phyloP scores from a whole-genome alignment of 2,797 vertebrate species.

The Odontamblyopus rebecca region DNA sequence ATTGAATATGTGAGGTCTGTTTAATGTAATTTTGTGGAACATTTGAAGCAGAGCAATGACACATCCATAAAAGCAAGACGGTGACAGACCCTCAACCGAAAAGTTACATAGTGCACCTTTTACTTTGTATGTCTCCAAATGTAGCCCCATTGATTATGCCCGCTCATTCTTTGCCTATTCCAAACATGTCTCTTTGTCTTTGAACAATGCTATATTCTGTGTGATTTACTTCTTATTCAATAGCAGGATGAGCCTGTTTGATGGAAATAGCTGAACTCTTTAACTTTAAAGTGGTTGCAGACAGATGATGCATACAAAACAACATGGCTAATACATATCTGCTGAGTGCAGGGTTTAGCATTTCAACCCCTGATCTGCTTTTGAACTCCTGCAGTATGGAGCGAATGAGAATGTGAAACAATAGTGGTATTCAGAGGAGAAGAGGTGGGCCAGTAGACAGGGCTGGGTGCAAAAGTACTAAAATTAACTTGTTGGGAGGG shows the following conservation, averaged over 20 bases:
- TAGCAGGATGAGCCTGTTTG: slow-evolving; percentile 33
- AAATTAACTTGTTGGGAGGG: slow-evolving; percentile 7
- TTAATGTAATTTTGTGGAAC: no score
- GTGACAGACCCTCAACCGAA: no score
- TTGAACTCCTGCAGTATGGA: slow-evolving; percentile 39
- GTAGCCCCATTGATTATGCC: background rate
- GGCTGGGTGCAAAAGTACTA: slow-evolving; percentile 4
- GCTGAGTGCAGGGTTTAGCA: slow-evolving; percentile 57
- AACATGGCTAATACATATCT: slow-evolving; percentile 25
- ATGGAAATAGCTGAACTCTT: slow-evolving; percentile 39
- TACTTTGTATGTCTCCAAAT: background rate
- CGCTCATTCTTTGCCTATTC: background rate
- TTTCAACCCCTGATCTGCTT: slow-evolving; percentile 50
- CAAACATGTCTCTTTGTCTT: slow-evolving; percentile 5
- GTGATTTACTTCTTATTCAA: slow-evolving; percentile 14
- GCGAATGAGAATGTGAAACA: slow-evolving; percentile 43
- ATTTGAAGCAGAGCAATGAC: background rate
- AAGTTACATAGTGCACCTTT: background rate
- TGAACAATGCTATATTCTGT: slow-evolving; percentile 23
- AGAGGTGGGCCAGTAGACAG: slow-evolving; percentile 23
- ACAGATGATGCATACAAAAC: slow-evolving; percentile 45
- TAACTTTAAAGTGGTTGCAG: slow-evolving; percentile 19
- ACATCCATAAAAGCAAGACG: background rate
- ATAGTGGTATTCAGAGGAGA: slow-evolving; percentile 20
- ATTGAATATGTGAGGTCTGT: no score